Evolutionary conservation across 2,113 vertebrate species (phyloP).

Genomic region (Pleuronectes platessa): DNA sequence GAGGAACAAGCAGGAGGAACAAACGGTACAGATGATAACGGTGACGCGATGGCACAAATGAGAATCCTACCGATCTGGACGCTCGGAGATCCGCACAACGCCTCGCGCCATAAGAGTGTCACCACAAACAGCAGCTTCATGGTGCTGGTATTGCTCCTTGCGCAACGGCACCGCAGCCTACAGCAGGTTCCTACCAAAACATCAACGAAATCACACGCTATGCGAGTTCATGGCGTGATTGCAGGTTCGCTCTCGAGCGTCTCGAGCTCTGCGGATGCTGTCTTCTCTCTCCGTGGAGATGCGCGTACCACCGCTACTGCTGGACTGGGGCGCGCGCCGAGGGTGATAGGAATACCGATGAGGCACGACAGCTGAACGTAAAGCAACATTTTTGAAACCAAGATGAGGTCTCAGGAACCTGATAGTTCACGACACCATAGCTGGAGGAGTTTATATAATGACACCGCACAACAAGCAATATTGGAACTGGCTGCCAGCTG

Average conservation of each 20-base stretch:
- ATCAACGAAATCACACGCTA: constrained; percentile 43
- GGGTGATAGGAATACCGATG: constrained; percentile 55
- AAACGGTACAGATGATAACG: neutral
- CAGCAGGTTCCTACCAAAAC: constrained; percentile 28
- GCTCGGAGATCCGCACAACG: constrained; percentile 69
- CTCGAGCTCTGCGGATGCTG: constrained; percentile 63
- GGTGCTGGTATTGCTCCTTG: constrained; percentile 32
- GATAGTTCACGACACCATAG: neutral
- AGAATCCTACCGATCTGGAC: constrained; percentile 72
- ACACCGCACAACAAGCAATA: neutral
- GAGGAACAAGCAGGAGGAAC: neutral
- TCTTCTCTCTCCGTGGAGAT: constrained; percentile 20
- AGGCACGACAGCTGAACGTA: constrained; percentile 36
- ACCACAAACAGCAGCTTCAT: constrained; percentile 70
- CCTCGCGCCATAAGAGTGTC: constrained; percentile 51
- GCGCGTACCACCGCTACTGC: constrained; percentile 52
- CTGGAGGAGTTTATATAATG: neutral
- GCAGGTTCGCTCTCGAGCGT: constrained; percentile 29
- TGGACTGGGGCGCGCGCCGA: constrained; percentile 42
- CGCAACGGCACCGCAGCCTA: constrained; percentile 37
- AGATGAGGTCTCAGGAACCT: neutral
- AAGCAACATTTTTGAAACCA: neutral
- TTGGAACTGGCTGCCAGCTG: neutral
- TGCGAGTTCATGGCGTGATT: constrained; percentile 47
- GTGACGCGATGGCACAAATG: neutral